These are phyloP conservation scores for Eidolon dupreanum DNA, from an alignment of 2,797 vertebrate species.

Conservation along the genomic window DNA sequence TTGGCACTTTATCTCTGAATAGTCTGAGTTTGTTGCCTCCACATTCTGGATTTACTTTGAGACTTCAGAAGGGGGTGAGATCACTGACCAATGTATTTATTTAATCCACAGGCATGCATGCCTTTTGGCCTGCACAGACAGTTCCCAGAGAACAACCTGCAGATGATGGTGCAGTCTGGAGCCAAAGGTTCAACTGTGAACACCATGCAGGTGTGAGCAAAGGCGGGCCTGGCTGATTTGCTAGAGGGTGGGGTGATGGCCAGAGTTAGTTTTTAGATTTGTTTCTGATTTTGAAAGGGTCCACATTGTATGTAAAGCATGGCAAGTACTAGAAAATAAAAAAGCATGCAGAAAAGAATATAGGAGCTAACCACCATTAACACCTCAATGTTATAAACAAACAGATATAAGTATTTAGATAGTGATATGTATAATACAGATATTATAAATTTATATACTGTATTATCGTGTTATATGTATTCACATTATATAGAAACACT, in stretches of 20 bases:
- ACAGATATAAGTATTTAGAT: not conserved
- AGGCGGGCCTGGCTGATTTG: not conserved
- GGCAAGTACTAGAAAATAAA: not conserved
- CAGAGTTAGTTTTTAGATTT: not conserved
- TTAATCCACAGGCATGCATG: constrained; percentile 93
- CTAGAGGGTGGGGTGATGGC: not conserved
- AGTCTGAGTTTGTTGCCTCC: not conserved
- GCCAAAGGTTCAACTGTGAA: constrained; percentile 99
- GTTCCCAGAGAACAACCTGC: constrained; percentile 98
- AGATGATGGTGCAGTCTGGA: constrained; percentile 98
- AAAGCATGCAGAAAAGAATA: not conserved
- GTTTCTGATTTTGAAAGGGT: not conserved
- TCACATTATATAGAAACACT: not conserved
- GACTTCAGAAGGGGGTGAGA: not conserved
- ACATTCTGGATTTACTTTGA: not conserved
- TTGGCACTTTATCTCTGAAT: not conserved
- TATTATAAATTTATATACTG: not conserved
- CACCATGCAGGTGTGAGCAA: constrained; percentile 95
- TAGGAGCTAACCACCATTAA: not conserved
- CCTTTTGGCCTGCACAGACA: constrained; percentile 94
- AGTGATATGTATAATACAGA: rapidly evolving
- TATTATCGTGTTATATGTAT: not conserved
- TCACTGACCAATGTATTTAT: not conserved
- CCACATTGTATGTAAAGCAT: not conserved
- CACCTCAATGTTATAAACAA: not conserved